Percentiles rank a stretch among this genome's conserved stretches.
Conservation (phyloP, 2,888 invertebrate genomes). For the Argyresthia goedartella region DNA sequence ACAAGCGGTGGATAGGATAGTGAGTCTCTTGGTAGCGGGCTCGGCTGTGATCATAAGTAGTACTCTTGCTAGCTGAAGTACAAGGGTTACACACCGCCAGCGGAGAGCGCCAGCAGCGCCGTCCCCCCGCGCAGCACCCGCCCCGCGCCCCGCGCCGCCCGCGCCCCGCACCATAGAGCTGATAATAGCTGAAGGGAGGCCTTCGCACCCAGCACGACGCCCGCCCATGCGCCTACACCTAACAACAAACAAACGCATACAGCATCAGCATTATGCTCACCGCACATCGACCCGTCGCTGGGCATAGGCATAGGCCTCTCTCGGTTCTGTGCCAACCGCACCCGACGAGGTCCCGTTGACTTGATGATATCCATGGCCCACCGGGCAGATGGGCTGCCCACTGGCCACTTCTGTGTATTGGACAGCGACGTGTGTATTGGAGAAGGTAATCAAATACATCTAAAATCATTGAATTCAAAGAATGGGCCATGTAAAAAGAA, state of each 20-base stretch:
- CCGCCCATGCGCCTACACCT: slow-evolving; percentile 36
- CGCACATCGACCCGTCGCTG: slow-evolving; percentile 6
- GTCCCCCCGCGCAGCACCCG: slow-evolving; percentile 36
- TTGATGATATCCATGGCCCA: too few relatives aligned
- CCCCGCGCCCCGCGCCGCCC: slow-evolving; percentile 37
- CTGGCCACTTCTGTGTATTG: too few relatives aligned
- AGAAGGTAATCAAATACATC: too few relatives aligned
- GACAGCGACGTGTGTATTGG: too few relatives aligned
- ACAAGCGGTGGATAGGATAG: too few relatives aligned
- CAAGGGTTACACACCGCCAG: slow-evolving; percentile 20
- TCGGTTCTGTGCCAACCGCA: too few relatives aligned
- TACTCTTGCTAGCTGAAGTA: too few relatives aligned
- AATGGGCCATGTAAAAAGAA: too few relatives aligned
- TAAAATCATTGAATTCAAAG: too few relatives aligned
- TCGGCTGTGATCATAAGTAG: slow-evolving; percentile 16
- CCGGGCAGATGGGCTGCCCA: too few relatives aligned
- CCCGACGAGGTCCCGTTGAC: too few relatives aligned
- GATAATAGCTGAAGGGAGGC: slow-evolving; percentile 42
- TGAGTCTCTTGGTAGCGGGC: too few relatives aligned
- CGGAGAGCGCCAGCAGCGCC: slow-evolving; percentile 32
- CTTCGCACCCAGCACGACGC: slow-evolving; percentile 49
- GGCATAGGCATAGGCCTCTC: slow-evolving; percentile 25
- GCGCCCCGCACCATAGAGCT: slow-evolving; percentile 39
- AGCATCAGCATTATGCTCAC: slow-evolving; percentile 16
- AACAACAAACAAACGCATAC: not conserved